Base-by-base conservation (phyloP, 2,797 vertebrate genomes). In the Eutrigla gurnardus region DNA sequence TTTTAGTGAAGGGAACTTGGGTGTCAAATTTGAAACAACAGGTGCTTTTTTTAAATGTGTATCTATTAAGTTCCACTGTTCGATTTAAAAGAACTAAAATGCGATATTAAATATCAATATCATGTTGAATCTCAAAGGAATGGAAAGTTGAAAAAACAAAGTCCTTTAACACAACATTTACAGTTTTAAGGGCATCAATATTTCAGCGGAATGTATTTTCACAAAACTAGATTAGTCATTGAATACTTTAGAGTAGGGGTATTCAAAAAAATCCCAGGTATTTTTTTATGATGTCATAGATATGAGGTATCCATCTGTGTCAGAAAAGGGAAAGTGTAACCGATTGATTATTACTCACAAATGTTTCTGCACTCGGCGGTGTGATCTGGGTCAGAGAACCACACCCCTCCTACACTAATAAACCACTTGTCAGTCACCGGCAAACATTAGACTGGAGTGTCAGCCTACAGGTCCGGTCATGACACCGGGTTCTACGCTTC, bases 341-440 rank as follows among this genome's bases (percentile, higher is more conserved):
- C 35, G 36, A 78, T 25, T 66, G 42, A 82, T 81, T 65, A 82
- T 81, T 65, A 35, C 32, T 66, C 57, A 63, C 62, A 33, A 65
- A 75, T 61, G 70, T 17, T 63, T 75, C 8, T 18, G 53, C 32
- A 14, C 54, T 71, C 7, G 32, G 37, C 14, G 55, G n/a, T 9
- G 39, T 67, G 59, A 81, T 66, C 40, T 78, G 67, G 59, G 71
- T 88, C 76, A 77, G 54, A 80, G 45, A 77, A 58, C 59, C 83
- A 80, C 80, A 81, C 70, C 80, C 65, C 59, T 40, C 55, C 35
- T 65, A 63, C 50, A 79, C 60, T 74, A 88, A 87, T 81, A 81
- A 83, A 84, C 46, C 12, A 74, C 77, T 80, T 80, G 65, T 90
- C 89, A 90, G 85, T 93, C 87, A 91, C 65, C 25, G 49, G 69